phyloP scores from a whole-genome alignment of 2,113 vertebrate species.

The Clarias gariepinus region DNA sequence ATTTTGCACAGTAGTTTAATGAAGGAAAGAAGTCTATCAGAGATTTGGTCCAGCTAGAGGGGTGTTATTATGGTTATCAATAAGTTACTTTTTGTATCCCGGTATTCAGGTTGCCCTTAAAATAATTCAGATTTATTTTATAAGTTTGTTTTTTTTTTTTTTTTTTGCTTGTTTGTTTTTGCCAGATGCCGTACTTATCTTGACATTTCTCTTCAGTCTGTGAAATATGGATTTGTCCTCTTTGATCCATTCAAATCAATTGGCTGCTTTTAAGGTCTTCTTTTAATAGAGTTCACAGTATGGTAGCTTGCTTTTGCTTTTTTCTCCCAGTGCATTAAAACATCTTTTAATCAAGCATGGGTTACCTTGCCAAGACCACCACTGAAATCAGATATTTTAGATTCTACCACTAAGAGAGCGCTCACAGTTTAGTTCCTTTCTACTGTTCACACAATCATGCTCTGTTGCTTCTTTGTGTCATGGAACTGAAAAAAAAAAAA shows the following conservation, averaged over 20 bases:
- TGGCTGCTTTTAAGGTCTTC: conserved; percentile 32
- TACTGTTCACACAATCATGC: conserved; percentile 33
- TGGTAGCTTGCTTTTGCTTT: conserved; percentile 45
- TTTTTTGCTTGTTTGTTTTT: conserved; percentile 14
- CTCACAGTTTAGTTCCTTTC: conserved; percentile 53
- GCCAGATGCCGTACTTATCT: not conserved
- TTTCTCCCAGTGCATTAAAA: conserved; percentile 40
- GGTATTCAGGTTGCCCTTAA: not conserved
- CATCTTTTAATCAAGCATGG: conserved; percentile 66
- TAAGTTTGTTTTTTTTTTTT: not conserved
- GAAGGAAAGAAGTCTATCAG: not conserved
- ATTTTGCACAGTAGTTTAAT: not conserved
- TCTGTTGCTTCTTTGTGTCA: conserved; percentile 36
- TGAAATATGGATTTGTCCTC: conserved; percentile 35
- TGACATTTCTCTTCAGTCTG: conserved; percentile 27
- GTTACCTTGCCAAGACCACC: conserved; percentile 54
- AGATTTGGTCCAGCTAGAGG: not conserved
- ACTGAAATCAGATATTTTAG: conserved; percentile 65
- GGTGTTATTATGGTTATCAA: not conserved
- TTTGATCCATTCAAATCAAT: conserved; percentile 56
- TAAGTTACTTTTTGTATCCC: not conserved
- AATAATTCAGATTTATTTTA: not conserved
- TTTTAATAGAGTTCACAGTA: conserved; percentile 46
- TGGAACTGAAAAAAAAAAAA: not conserved
- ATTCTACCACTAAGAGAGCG: conserved; percentile 58